Conservation (phyloP, 2,797 vertebrate genomes). For the Anas bahamensis region DNA sequence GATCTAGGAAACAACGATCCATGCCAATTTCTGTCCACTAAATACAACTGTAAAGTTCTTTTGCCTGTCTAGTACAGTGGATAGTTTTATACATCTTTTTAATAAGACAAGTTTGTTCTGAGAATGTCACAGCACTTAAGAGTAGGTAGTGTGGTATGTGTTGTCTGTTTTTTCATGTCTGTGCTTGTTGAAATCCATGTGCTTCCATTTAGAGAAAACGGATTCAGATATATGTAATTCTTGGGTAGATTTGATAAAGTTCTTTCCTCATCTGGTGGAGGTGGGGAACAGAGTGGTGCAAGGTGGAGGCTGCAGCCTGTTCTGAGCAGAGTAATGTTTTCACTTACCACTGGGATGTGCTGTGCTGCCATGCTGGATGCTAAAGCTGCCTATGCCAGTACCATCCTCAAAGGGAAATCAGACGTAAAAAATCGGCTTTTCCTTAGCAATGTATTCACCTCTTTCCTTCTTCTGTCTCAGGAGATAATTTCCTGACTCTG, state of each 20-base stretch:
- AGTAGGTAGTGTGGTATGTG: neutral
- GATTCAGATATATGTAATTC: neutral
- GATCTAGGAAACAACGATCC: neutral
- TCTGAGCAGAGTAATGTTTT: neutral
- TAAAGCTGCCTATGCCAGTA: neutral
- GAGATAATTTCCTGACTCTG: neutral
- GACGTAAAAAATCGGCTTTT: neutral
- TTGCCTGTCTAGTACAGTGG: neutral
- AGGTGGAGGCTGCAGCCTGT: accelerated
- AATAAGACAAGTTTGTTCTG: neutral
- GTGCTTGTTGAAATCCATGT: neutral
- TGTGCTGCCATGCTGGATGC: neutral
- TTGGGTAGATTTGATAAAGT: neutral
- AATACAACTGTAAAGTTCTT: neutral
- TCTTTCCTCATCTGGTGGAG: neutral
- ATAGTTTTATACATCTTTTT: neutral
- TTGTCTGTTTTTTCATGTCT: neutral
- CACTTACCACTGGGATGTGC: neutral
- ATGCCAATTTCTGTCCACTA: neutral
- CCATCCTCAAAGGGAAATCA: neutral
- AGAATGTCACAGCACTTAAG: neutral
- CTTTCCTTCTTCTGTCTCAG: neutral
- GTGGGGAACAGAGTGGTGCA: accelerated
- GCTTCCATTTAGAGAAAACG: neutral
- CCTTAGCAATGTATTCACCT: neutral